Evolutionary conservation across 2,797 vertebrate genomes (phyloP).

Genomic region (Pseudomugil tenellus): DNA sequence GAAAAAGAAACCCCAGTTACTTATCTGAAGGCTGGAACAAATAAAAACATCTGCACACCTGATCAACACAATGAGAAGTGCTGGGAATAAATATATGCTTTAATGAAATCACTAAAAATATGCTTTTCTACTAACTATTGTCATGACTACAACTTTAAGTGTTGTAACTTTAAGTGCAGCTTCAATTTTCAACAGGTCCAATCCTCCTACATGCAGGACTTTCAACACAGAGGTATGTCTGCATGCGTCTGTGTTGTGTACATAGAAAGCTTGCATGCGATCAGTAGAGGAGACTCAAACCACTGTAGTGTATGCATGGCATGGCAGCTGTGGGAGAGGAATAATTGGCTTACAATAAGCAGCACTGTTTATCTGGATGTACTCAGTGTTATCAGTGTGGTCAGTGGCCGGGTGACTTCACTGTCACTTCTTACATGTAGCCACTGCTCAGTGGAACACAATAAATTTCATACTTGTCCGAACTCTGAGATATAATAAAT

Average conservation of each 20-base stretch:
- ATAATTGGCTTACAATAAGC: constrained; percentile 53
- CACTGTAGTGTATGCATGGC: neutral
- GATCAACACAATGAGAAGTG: neutral
- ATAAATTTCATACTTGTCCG: neutral
- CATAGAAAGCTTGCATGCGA: neutral
- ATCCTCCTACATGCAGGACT: constrained; percentile 13
- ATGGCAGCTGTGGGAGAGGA: constrained; percentile 24
- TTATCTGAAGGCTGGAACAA: neutral
- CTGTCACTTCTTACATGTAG: neutral
- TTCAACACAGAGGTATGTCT: neutral
- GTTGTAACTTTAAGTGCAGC: no score
- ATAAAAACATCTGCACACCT: neutral
- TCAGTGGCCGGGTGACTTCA: neutral
- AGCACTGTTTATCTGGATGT: constrained; percentile 38
- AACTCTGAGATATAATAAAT: neutral
- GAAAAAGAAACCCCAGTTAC: neutral
- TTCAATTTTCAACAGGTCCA: constrained; percentile 40
- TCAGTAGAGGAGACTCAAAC: neutral
- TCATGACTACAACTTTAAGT: no score
- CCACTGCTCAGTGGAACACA: neutral
- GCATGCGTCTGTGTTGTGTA: neutral
- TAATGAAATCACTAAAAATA: no score
- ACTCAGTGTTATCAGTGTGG: constrained; percentile 17
- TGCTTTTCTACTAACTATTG: no score
- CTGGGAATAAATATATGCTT: neutral